phyloP scores from a whole-genome alignment of 2,113 vertebrate species.

The Mastomys coucha region DNA sequence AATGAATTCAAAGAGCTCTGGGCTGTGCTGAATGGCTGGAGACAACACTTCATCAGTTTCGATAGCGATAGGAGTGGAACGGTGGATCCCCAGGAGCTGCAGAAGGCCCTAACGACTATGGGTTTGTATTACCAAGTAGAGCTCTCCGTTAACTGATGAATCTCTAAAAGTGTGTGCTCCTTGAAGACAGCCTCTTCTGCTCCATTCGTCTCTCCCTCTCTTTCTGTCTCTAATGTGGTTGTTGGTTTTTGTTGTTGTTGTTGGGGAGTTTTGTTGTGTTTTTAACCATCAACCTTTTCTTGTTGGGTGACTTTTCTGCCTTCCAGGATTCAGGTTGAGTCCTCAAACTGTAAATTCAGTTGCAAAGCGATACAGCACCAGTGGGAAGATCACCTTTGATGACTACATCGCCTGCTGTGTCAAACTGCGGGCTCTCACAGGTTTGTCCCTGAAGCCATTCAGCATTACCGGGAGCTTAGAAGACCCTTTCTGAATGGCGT shows the following conservation, averaged over 20 bases:
- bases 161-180: background rate
- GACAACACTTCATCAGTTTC: conserved; percentile 91
- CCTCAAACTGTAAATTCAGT: conserved; percentile 93
- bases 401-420: conserved; percentile 95
- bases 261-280: background rate
- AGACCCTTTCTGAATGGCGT: background rate
- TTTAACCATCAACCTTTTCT: background rate
- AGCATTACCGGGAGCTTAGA: background rate
- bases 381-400: conserved; percentile 93
- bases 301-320: conserved; percentile 12
- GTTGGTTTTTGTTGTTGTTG: background rate
- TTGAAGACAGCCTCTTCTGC: background rate
- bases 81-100: conserved; percentile 93
- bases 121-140: conserved; percentile 85
- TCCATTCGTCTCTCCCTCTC: background rate
- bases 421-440: conserved; percentile 93
- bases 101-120: conserved; percentile 92
- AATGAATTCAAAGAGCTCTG: conserved; percentile 96
- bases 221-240: background rate
- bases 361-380: conserved; percentile 91
- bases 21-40: conserved; percentile 94
- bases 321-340: conserved; percentile 91
- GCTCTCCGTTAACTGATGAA: background rate
- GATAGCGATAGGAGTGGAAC: conserved; percentile 94
- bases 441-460: conserved; percentile 82